phyloP scores from a whole-genome alignment of 2,888 invertebrate genomes.

The Drosophila suboccidentalis region DNA sequence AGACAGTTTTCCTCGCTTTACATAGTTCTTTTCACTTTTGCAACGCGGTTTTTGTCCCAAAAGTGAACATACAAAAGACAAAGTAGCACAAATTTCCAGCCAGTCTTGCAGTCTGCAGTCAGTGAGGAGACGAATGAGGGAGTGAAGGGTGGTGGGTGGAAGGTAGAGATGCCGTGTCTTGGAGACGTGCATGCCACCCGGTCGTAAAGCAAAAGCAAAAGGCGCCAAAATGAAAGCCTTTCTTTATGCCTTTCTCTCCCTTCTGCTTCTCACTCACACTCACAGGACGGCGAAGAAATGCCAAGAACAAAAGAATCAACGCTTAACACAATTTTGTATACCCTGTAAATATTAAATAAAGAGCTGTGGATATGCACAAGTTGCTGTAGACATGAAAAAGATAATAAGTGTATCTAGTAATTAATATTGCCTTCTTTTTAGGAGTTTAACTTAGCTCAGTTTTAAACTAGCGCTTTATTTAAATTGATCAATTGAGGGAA shows the following conservation, averaged over 20 bases:
- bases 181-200: conserved; percentile 71
- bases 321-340: conserved; percentile 74
- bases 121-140: not conserved
- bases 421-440: too few species aligned
- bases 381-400: too few species aligned
- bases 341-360: conserved; percentile 10
- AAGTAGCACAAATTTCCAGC: conserved; percentile 79
- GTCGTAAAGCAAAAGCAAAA: conserved; percentile 52
- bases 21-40: conserved; percentile 11
- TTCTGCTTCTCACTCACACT: not conserved
- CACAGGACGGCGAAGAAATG: conserved; percentile 31
- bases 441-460: too few species aligned
- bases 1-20: conserved; percentile 24
- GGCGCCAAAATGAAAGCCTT: conserved; percentile 73
- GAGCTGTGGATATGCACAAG: not conserved
- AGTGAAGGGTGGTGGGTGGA: not conserved
- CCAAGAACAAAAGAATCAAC: conserved; percentile 80
- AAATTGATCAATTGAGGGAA: too few species aligned
- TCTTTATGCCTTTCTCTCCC: conserved; percentile 23
- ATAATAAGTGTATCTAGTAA: too few species aligned
- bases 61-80: conserved; percentile 78
- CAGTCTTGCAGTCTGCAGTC: conserved; percentile 27
- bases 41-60: conserved; percentile 53
- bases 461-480: too few species aligned
- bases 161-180: conserved; percentile 52